Evolutionary conservation across 53 echinoderm and acorn worm genomes (phyloP), one percentile per base, ranked within the genome.

Genomic region (Echinarachnius parma): DNA sequence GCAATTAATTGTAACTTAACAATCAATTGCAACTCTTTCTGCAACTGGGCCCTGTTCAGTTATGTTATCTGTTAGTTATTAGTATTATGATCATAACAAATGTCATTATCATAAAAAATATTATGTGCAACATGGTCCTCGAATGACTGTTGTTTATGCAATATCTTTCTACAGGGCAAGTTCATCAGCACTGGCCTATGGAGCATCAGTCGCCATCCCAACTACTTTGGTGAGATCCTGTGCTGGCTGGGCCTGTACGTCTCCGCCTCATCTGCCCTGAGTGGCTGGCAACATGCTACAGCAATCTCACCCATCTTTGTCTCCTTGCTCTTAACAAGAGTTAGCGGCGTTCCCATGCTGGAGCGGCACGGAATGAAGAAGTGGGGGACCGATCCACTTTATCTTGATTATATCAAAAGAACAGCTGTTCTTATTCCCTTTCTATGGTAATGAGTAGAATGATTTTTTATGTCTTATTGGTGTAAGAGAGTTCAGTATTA

Each of bases 121-220:
- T n/a, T n/a, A n/a, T n/a, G n/a, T n/a, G n/a, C n/a, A n/a, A n/a
- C n/a, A n/a, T n/a, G n/a, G n/a, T n/a, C n/a, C n/a, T n/a, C n/a
- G n/a, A n/a, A 7, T 39, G 42, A 39, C 42, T 13, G 7, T 39
- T 39, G 42, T 39, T 39, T 39, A 7, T 39, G 7, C 42, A 9
- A 7, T 9, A 39, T 13, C 7, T 39, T 13, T n/a, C n/a, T 30
- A 31, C 34, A 93, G 93, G 89, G 93, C 37, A 86, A 83, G 58
- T 93, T 93, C 78, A 95, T 95, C 69, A 79, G 28, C 53, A 81
- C 82, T 2, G 96, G 96, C 31, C 77, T 95, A 2, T 95, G 96
- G 96, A 85, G 96, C 67, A 54, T 95, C 48, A 91, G 91, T 49
- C 91, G 96, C 21, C 96, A 95, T 46, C 96, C 96, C 13, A 95